These are phyloP conservation scores for Lacerta viridis DNA, from an alignment of 2,797 vertebrate species.

Conservation along the genomic window DNA sequence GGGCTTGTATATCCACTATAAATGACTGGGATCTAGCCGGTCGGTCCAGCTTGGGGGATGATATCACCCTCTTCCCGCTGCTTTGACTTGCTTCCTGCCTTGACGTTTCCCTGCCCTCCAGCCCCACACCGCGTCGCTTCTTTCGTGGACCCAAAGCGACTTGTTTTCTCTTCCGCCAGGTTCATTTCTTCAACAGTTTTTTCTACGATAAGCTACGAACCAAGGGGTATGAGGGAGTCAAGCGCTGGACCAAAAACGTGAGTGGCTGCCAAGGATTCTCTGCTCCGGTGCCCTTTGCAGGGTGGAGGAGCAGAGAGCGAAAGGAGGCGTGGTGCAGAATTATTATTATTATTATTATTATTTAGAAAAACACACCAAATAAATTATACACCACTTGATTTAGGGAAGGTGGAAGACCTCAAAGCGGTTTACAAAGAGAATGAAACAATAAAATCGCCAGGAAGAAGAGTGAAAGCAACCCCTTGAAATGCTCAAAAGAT, in stretches of 20 bases:
- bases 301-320: not conserved
- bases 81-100: not conserved
- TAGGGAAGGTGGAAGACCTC: no score
- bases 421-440: no score
- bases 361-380: no score
- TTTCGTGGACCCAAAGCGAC: not conserved
- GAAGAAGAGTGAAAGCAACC: no score
- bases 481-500: no score
- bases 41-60: no score
- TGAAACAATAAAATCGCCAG: no score
- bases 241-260: conserved; percentile 96
- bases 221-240: conserved; percentile 95
- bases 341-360: no score
- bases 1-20: not conserved
- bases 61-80: fast-evolving
- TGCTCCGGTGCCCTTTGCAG: fast-evolving
- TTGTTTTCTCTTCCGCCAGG: conserved; percentile 75
- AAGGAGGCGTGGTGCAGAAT: no score
- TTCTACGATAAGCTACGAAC: conserved; percentile 96
- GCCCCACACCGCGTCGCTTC: fast-evolving
- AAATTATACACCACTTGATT: no score
- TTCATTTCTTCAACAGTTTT: conserved; percentile 97
- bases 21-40: not conserved
- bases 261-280: conserved; percentile 57
- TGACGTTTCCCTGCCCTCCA: no score